Percentiles rank a stretch among this genome's conserved stretches.
These are phyloP conservation scores for Callipepla squamata DNA, from an alignment of 2,113 vertebrate species.

Conservation along the genomic window DNA sequence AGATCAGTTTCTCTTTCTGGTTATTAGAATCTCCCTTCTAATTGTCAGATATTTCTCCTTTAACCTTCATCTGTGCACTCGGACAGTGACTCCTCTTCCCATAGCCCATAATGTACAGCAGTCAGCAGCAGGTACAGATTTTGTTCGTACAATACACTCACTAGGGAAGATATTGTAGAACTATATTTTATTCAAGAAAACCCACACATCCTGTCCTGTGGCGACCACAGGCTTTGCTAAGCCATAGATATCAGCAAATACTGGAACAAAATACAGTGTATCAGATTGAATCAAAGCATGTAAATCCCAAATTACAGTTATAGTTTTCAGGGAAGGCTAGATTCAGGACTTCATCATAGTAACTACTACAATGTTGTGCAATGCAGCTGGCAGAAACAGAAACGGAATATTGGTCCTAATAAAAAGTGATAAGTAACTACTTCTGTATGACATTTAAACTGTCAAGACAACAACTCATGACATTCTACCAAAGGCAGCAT, in stretches of 20 bases:
- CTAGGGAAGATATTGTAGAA: slow-evolving; percentile 57
- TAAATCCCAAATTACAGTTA: slow-evolving; percentile 57
- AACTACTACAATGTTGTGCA: slow-evolving; percentile 59
- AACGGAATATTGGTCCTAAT: slow-evolving; percentile 56
- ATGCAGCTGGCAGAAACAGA: slow-evolving; percentile 52
- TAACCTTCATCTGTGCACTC: neutral
- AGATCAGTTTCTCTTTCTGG: neutral
- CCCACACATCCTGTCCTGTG: slow-evolving; percentile 62
- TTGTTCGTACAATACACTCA: slow-evolving; percentile 52
- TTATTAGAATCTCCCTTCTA: neutral
- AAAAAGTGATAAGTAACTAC: slow-evolving; percentile 31
- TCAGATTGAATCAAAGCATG: slow-evolving; percentile 61
- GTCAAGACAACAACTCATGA: slow-evolving; percentile 58
- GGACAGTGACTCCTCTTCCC: slow-evolving; percentile 3
- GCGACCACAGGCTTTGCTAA: slow-evolving; percentile 59
- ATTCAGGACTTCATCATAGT: slow-evolving; percentile 45
- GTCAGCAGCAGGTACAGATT: neutral
- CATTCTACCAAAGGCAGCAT: slow-evolving; percentile 53
- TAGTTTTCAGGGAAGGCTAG: slow-evolving; percentile 48
- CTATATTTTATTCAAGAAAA: slow-evolving; percentile 73
- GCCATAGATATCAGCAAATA: slow-evolving; percentile 66
- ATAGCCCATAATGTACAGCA: neutral
- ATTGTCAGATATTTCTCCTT: neutral
- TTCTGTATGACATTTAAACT: slow-evolving; percentile 50
- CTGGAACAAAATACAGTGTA: slow-evolving; percentile 64